phyloP scores from a whole-genome alignment of 1,140 invertebrate genomes.

The Lamellibrachia luymesi region DNA sequence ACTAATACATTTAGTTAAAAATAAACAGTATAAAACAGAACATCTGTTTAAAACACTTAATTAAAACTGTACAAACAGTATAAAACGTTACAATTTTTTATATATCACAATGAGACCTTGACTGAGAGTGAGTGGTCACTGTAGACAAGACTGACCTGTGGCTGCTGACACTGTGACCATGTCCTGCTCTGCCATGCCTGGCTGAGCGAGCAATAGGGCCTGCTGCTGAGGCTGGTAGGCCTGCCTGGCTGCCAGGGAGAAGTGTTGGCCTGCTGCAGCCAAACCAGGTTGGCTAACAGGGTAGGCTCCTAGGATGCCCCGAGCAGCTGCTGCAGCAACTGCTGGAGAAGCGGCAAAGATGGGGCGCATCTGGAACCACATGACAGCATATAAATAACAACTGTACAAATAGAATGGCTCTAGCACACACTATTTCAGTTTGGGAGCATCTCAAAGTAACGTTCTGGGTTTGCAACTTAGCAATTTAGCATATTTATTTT shows the following conservation, averaged over 20 bases:
- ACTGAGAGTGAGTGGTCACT: background rate
- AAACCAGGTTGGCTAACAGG: background rate
- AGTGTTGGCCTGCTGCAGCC: background rate
- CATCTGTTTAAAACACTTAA: no score
- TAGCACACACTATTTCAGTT: background rate
- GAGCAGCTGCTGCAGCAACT: background rate
- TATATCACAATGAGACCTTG: background rate
- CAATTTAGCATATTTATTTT: background rate
- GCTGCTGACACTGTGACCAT: background rate
- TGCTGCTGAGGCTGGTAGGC: background rate
- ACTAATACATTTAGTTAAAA: no score
- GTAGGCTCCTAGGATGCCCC: constrained; percentile 4
- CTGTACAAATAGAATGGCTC: background rate
- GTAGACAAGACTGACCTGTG: background rate
- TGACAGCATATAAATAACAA: background rate
- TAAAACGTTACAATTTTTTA: no score
- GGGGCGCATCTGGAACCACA: background rate
- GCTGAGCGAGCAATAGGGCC: background rate
- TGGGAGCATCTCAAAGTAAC: background rate
- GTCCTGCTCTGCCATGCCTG: background rate
- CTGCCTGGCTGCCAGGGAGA: background rate
- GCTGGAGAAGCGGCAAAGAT: constrained; percentile 6
- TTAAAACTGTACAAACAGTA: no score
- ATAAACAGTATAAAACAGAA: no score
- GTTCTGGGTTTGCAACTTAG: background rate